phyloP scores from a whole-genome alignment of 2,113 vertebrate species.

The Rynchops niger region DNA sequence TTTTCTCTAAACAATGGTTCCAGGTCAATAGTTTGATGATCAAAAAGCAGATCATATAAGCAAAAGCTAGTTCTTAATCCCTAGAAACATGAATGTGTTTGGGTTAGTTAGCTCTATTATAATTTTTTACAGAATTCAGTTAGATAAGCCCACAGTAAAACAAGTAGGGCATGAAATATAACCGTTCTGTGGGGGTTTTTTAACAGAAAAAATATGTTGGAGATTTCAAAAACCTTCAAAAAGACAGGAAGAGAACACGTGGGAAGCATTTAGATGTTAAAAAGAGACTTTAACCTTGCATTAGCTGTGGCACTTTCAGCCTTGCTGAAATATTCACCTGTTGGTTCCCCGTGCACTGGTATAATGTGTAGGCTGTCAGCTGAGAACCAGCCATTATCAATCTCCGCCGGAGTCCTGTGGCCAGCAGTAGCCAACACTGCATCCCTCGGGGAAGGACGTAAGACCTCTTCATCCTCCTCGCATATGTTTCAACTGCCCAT shows the following conservation, averaged over 20 bases:
- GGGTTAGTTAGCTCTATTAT: background rate
- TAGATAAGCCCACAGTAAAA: background rate
- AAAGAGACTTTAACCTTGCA: background rate
- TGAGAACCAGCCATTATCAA: background rate
- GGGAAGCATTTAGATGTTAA: background rate
- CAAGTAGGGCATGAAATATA: background rate
- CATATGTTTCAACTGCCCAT: background rate
- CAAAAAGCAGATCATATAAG: background rate
- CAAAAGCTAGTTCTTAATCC: background rate
- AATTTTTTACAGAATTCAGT: background rate
- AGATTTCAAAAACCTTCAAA: background rate
- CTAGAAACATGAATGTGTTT: background rate
- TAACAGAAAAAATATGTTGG: background rate
- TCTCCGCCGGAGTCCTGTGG: background rate
- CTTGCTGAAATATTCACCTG: background rate
- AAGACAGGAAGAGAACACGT: background rate
- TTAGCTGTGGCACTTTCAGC: background rate
- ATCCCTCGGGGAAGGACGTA: background rate
- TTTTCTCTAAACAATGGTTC: background rate
- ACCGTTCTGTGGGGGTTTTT: background rate
- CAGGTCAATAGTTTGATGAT: background rate
- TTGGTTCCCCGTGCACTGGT: background rate
- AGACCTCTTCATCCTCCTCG: background rate
- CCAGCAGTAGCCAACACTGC: background rate
- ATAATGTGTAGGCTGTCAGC: background rate